These are phyloP conservation scores for Speoplatyrhinus poulsoni DNA, from an alignment of 2,113 vertebrate species.

Conservation along the genomic window DNA sequence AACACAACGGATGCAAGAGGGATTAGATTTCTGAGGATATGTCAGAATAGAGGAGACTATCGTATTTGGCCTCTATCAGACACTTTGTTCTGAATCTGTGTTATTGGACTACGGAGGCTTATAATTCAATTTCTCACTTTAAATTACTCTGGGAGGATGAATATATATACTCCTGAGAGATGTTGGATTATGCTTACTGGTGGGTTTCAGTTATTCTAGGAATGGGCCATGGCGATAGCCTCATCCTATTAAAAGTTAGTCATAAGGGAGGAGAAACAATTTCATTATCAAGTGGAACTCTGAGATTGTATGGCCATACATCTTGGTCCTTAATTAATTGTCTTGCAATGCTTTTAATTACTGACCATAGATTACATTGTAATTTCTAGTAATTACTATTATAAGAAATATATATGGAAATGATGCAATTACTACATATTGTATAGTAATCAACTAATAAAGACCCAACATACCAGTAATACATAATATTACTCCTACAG, in stretches of 20 bases:
- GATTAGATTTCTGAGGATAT: slow-evolving; percentile 69
- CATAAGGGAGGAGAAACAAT: not conserved
- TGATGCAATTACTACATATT: too few species aligned
- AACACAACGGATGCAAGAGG: slow-evolving; percentile 59
- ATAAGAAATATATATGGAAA: too few species aligned
- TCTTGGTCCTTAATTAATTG: not conserved
- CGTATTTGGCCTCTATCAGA: slow-evolving; percentile 63
- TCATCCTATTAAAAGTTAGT: slow-evolving; percentile 12
- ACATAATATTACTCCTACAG: too few species aligned
- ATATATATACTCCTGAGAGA: slow-evolving; percentile 53
- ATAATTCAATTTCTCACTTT: slow-evolving; percentile 72
- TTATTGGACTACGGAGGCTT: slow-evolving; percentile 64
- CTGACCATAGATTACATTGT: too few species aligned
- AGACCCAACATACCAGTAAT: too few species aligned
- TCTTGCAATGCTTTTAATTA: not conserved
- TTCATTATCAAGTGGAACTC: not conserved
- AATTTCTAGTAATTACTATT: too few species aligned
- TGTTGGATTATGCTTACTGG: slow-evolving; percentile 58
- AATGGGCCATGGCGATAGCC: slow-evolving; percentile 4
- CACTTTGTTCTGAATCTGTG: slow-evolving; percentile 66
- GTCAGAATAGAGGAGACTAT: slow-evolving; percentile 57
- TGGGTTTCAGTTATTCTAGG: slow-evolving; percentile 27
- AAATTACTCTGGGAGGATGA: slow-evolving; percentile 64
- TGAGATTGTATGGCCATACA: not conserved
- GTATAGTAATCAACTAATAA: too few species aligned